phyloP scores from a whole-genome alignment of 2,113 vertebrate genomes.

The Daphoenositta chrysoptera region DNA sequence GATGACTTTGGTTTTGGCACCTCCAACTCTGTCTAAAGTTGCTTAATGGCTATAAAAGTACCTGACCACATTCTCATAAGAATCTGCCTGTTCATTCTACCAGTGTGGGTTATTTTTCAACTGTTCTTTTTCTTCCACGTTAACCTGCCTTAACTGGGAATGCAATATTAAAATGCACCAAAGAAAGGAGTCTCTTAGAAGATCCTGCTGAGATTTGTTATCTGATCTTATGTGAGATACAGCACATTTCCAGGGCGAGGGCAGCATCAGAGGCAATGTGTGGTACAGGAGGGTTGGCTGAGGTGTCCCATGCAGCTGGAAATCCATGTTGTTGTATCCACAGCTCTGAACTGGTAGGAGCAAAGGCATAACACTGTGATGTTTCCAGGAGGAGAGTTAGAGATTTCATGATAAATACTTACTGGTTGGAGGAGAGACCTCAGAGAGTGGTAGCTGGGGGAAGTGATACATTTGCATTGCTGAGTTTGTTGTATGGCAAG shows the following conservation, averaged over 20 bases:
- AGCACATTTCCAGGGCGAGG: not conserved
- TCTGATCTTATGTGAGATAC: not conserved
- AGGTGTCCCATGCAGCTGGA: not conserved
- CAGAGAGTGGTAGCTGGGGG: not conserved
- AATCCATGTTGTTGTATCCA: not conserved
- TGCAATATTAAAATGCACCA: not conserved
- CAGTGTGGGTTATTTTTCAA: not conserved
- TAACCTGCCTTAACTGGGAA: not conserved
- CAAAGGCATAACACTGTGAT: not conserved
- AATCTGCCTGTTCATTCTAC: not conserved
- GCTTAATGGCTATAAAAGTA: slow-evolving; percentile 21
- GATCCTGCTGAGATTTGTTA: not conserved
- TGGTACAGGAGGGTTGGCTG: not conserved
- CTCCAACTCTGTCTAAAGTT: not conserved
- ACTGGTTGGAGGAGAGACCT: not conserved
- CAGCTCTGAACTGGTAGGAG: not conserved
- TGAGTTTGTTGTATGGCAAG: not conserved
- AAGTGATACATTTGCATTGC: not conserved
- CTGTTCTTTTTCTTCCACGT: not conserved
- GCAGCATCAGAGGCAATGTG: not conserved
- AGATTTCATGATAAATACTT: not conserved
- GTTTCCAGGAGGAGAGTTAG: not conserved
- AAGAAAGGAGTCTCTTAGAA: not conserved
- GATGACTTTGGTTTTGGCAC: slow-evolving; percentile 30
- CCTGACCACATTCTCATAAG: slow-evolving; percentile 8